These are phyloP conservation scores for Agriopis leucophaearia DNA, from an alignment of 2,888 invertebrate species.

Conservation along the genomic window DNA sequence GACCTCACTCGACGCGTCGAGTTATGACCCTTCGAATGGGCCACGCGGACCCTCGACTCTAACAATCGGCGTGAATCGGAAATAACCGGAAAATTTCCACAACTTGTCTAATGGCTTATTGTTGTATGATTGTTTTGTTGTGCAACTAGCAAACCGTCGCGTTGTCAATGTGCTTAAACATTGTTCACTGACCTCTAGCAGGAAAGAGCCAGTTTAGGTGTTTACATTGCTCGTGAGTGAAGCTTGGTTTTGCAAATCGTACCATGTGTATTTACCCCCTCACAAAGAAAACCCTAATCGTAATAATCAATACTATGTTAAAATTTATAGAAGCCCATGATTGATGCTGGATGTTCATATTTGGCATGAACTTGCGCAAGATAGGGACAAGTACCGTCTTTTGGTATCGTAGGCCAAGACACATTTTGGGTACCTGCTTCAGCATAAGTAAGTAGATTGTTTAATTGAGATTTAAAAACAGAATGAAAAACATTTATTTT, in stretches of 20 bases:
- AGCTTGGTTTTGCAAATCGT: constrained; percentile 1
- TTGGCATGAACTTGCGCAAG: no score
- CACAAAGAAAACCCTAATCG: not conserved
- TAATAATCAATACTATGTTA: no score
- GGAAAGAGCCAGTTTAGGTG: constrained; percentile 10
- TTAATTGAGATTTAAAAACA: no score
- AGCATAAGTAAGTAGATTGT: no score
- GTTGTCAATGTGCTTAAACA: constrained; percentile 70
- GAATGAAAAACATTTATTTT: no score
- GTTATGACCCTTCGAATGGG: constrained; percentile 75
- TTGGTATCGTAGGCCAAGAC: no score
- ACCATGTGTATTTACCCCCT: not conserved
- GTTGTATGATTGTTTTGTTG: constrained; percentile 73
- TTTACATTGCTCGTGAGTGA: constrained; percentile 4
- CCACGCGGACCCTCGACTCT: constrained; percentile 46
- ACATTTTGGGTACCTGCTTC: no score
- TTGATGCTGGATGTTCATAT: no score
- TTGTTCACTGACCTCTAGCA: constrained; percentile 61
- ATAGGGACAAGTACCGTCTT: no score
- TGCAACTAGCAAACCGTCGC: constrained; percentile 66
- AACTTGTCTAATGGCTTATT: constrained; percentile 84
- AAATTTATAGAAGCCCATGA: no score
- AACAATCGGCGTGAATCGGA: constrained; percentile 84
- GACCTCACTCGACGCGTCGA: constrained; percentile 81
- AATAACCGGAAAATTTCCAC: constrained; percentile 85